Base-by-base conservation (phyloP, 2,888 invertebrate species). In the Apantesis nais region DNA sequence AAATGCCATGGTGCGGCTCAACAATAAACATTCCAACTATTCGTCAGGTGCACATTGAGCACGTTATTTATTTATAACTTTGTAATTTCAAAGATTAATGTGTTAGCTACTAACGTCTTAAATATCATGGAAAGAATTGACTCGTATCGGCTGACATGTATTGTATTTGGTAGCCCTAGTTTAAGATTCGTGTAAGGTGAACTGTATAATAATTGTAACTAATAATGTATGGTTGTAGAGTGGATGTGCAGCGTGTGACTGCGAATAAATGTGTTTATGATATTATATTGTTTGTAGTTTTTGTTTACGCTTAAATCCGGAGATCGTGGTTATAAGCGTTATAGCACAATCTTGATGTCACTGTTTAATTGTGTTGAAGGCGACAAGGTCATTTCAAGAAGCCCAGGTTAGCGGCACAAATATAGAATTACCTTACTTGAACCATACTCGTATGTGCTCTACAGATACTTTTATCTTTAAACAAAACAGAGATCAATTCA, bases 251-350 rank as follows among this genome's bases (percentile, higher is more conserved):
- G 87, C 82, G 83, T 85, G 83, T 89, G 84, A 85, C 87, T 88
- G 86, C 85, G 89, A 93, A 93, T 94, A 95, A 94, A 94, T 90
- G 90, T 93, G 92, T 91, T 91, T 92, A 90, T 89, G 89, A 86
- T 87, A 92, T 88, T 89, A 87, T 83, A 70, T 72, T 90, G 86
- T 91, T 89, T 91, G 86, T 84, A 75, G 78, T 91, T 91, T 88
- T 88, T 88, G 88, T 92, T 91, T 86, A 81, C 84, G 79, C 77
- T 78, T 70, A 71, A 76, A 79, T 75, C 79, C 67, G 65, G 66
- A 72, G 74, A 74, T 83, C 78, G 78, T 87, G 83, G 66, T 71
- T 75, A 14, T 34, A 62, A 74, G 67, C 67, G 71, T 74, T 78
- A 72, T 66, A 73, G 58, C 66, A 71, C 68, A 14, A 39, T 37